These are phyloP conservation scores for Sylvilagus bachmani DNA, from an alignment of 2,113 vertebrate species.

Conservation along the genomic window DNA sequence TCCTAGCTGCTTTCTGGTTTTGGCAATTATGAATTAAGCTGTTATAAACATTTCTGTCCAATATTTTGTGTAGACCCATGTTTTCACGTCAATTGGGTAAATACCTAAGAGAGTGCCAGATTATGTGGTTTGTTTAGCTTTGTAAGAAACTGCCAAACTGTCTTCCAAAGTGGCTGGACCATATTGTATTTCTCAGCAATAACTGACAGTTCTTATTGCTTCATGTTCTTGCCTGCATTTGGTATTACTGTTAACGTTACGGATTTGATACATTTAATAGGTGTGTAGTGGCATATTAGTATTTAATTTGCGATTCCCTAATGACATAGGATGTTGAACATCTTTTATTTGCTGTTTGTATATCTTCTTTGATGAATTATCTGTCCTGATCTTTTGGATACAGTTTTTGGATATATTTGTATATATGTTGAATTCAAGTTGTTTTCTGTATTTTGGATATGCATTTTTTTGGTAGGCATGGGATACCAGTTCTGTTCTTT, in stretches of 20 bases:
- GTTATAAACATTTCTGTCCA: background rate
- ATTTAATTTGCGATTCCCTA: background rate
- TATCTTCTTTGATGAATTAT: background rate
- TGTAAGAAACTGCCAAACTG: background rate
- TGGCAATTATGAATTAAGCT: background rate
- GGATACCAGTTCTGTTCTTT: background rate
- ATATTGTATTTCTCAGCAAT: background rate
- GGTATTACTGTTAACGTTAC: background rate
- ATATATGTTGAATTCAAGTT: background rate
- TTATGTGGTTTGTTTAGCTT: background rate
- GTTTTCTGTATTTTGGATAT: too few species aligned
- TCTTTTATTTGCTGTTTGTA: background rate
- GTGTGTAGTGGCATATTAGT: background rate
- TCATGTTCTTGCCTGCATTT: background rate
- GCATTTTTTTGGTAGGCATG: too few species aligned
- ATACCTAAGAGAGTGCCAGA: background rate
- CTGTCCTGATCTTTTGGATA: background rate
- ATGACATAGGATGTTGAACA: background rate
- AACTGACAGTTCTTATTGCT: too few species aligned
- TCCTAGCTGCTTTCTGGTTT: conserved; percentile 33
- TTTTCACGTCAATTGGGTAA: background rate
- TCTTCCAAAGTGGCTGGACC: background rate
- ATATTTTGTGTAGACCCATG: background rate
- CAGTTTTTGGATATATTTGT: too few species aligned
- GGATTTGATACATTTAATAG: background rate